Percentiles rank a stretch among this genome's conserved stretches.
phyloP scores from a whole-genome alignment of 2,797 vertebrate species.

The Sphenopsis melanotis region DNA sequence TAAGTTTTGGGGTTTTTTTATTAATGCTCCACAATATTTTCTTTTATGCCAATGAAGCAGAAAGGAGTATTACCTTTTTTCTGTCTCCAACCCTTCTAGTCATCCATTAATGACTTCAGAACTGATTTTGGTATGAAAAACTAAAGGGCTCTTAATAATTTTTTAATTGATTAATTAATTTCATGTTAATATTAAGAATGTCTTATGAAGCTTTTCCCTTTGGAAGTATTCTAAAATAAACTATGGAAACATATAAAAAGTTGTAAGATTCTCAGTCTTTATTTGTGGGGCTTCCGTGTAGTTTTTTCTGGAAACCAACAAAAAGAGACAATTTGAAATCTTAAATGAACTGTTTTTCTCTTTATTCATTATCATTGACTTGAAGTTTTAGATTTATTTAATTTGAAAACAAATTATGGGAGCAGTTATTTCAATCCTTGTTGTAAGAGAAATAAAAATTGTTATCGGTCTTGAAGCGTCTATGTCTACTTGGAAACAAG shows the following conservation, averaged over 20 bases:
- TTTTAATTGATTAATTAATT: not conserved
- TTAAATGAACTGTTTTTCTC: not conserved
- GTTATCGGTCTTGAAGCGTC: not conserved
- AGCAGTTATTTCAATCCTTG: not conserved
- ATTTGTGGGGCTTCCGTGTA: not conserved
- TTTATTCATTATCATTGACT: not conserved
- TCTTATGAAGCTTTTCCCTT: not conserved
- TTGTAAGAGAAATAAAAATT: not conserved
- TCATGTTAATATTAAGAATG: not conserved
- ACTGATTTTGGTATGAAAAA: not conserved
- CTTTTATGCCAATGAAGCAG: not conserved
- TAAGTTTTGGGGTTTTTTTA: not conserved
- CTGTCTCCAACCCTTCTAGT: not conserved
- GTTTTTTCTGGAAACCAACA: not conserved
- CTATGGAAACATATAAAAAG: not conserved
- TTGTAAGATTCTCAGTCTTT: not conserved
- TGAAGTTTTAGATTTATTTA: not conserved
- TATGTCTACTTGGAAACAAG: not conserved
- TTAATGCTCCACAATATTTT: not conserved
- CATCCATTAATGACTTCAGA: not conserved
- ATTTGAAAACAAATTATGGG: not conserved
- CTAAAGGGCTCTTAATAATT: accelerated
- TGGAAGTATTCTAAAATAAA: not conserved
- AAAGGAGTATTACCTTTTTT: not conserved
- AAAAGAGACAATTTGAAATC: not conserved